Evolutionary conservation across 2,888 invertebrate species (phyloP).

Genomic region (Hoplodrina blanda): DNA sequence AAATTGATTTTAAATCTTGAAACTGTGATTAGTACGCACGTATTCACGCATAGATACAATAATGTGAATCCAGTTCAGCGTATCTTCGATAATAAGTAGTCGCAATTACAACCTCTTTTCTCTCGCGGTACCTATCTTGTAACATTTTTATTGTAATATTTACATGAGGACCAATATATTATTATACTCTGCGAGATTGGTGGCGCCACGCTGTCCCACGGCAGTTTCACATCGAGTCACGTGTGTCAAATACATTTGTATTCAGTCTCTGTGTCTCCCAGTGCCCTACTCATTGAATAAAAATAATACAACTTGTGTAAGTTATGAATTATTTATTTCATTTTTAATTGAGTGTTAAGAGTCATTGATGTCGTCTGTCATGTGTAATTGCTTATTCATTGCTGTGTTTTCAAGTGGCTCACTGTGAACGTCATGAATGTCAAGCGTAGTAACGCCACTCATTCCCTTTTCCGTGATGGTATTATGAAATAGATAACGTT

Average conservation of each 20-base stretch:
- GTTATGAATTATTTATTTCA: slow-evolving; percentile 80
- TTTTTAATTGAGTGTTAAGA: slow-evolving; percentile 79
- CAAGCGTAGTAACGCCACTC: slow-evolving; percentile 32
- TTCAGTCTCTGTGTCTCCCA: slow-evolving; percentile 73
- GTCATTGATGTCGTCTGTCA: slow-evolving; percentile 67
- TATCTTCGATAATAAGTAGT: slow-evolving; percentile 13
- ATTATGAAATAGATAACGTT: slow-evolving; percentile 66
- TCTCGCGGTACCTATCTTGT: slow-evolving; percentile 39
- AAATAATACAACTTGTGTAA: slow-evolving; percentile 73
- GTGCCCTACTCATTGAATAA: slow-evolving; percentile 79
- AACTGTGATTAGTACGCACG: neutral
- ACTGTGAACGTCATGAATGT: slow-evolving; percentile 62
- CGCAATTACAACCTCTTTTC: slow-evolving; percentile 36
- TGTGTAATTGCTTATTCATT: slow-evolving; percentile 71
- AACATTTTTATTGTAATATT: slow-evolving; percentile 57
- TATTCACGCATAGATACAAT: neutral
- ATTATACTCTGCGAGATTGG: slow-evolving; percentile 58
- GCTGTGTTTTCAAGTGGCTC: slow-evolving; percentile 66
- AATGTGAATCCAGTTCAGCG: neutral
- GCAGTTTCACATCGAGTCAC: slow-evolving; percentile 67
- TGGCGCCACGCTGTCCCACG: slow-evolving; percentile 82
- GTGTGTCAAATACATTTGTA: slow-evolving; percentile 79
- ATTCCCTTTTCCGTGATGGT: slow-evolving; percentile 34
- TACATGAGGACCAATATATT: slow-evolving; percentile 53
- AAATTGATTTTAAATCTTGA: slow-evolving; percentile 2